phyloP scores from a whole-genome alignment of 2,113 vertebrate genomes.

The Hippoglossus stenolepis region DNA sequence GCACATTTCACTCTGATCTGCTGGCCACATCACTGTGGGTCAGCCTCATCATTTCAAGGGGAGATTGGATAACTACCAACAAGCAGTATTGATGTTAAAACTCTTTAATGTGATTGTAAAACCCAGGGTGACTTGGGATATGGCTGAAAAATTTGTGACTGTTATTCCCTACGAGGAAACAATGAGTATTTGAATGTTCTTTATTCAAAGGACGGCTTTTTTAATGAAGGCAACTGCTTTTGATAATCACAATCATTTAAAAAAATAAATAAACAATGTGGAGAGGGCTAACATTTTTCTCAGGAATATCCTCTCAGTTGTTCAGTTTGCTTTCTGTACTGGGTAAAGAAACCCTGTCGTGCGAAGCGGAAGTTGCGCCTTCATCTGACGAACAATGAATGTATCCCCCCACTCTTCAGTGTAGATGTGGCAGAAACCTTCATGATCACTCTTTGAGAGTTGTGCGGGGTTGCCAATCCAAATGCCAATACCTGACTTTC shows the following conservation, averaged over 20 bases:
- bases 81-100: conserved; percentile 68
- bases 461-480: conserved; percentile 44
- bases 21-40: conserved; percentile 21
- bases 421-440: conserved; percentile 47
- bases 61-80: conserved; percentile 46
- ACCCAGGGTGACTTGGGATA: conserved; percentile 18
- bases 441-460: conserved; percentile 37
- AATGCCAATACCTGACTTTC: conserved; percentile 65
- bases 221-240: conserved; percentile 54
- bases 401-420: conserved; percentile 57
- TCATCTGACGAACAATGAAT: conserved; percentile 77
- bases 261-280: conserved; percentile 21
- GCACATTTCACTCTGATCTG: conserved; percentile 30
- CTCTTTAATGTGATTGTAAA: conserved; percentile 45
- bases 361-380: conserved; percentile 34
- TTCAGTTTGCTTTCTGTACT: conserved; percentile 37
- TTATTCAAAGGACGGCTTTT: conserved; percentile 42
- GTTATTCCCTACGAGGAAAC: conserved; percentile 34
- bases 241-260: conserved; percentile 76
- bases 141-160: conserved; percentile 10
- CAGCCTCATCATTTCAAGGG: conserved; percentile 57
- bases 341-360: conserved; percentile 33
- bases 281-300: conserved; percentile 64
- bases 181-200: conserved; percentile 36
- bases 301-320: conserved; percentile 65